Base-by-base conservation (phyloP, 2,797 vertebrate species). In the Sciaenops ocellatus region DNA sequence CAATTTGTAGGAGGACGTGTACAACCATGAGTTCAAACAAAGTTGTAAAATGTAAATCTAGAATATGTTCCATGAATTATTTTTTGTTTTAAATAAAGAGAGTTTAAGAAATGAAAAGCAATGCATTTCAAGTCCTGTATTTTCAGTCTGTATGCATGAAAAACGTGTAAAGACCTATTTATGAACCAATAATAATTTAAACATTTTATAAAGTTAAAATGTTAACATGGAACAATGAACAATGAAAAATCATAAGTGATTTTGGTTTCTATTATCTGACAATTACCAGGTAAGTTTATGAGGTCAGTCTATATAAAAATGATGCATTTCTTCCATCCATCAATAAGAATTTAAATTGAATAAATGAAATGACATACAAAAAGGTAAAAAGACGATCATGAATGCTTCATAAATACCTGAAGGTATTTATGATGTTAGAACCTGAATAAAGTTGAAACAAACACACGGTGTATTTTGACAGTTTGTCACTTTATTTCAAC, bases 401-500 rank as follows among this genome's bases (percentile, higher is more conserved):
- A n/a, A 1, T 4, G 5, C 9, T 1, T 17, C 4, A 48, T 22
- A 7, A 57, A 44, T 24, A n/a, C 4, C 26, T 30, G 30, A 30
- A 6, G 30, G 30, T 30, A 30, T 30, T 34, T 52, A 4, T 47
- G 24, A 46, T 67, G 5, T 61, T 69, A 17, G 17, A 42, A 42
- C 10, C 61, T 38, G 4, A 41, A 50, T 18, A 57, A 63, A 52
- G 6, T n/a, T 15, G 6, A 7, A 18, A 20, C 7, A 0, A 13
- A 16, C 34, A 18, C 16, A n/a, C 20, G 4, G 7, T 61, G 20
- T 46, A 67, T 73, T 70, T 46, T 72, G 50, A 66, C 57, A 55
- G 54, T 44, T 5, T 70, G 63, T 52, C 50, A 41, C 24, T 74
- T 24, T 69, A 28, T 75, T 78, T 67, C 52, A 20, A 38, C 80